Evolutionary conservation across 2,113 vertebrate genomes (phyloP).

Genomic region (Cebus imitator): DNA sequence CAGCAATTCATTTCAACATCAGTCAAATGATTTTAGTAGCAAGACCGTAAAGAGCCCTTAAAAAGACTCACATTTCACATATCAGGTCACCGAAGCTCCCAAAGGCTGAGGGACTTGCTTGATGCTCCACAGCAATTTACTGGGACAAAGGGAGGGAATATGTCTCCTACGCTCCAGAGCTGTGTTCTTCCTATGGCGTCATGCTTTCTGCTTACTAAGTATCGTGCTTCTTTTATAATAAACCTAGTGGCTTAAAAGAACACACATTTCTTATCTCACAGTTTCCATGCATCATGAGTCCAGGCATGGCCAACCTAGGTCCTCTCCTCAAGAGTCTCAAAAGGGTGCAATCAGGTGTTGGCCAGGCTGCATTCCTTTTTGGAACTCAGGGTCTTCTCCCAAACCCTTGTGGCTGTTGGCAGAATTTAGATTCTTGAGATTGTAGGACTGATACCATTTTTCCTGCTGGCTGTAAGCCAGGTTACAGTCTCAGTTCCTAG

Average conservation of each 20-base stretch:
- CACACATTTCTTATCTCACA: neutral
- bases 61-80: neutral
- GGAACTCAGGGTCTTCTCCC: neutral
- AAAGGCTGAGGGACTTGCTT: neutral
- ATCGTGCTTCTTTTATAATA: neutral
- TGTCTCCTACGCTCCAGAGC: neutral
- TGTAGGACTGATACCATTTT: neutral
- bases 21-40: neutral
- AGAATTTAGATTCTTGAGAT: neutral
- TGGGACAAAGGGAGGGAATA: neutral
- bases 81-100: neutral
- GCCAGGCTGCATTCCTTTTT: neutral
- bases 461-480: neutral
- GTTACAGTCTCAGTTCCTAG: neutral
- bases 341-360: no score
- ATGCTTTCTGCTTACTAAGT: neutral
- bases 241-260: neutral
- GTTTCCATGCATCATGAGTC: neutral
- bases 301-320: neutral
- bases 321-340: neutral
- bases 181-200: neutral
- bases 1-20: neutral
- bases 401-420: neutral
- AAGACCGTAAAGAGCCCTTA: neutral
- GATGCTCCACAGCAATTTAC: neutral